Evolutionary conservation across 2,797 vertebrate species (phyloP).

Genomic region (Typhlichthys subterraneus): DNA sequence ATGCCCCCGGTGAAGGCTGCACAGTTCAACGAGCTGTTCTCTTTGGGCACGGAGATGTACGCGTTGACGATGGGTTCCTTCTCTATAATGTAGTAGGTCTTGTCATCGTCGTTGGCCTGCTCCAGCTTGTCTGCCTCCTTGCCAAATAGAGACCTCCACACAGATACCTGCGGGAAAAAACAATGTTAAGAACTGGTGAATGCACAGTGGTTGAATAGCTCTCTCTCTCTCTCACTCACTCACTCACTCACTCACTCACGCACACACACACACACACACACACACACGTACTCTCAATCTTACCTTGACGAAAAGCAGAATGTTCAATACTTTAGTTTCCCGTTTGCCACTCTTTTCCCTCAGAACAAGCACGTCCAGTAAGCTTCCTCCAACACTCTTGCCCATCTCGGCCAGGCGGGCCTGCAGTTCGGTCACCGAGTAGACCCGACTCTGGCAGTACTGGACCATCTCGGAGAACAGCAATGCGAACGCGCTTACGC

Average conservation of each 20-base stretch:
- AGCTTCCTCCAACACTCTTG: constrained; percentile 81
- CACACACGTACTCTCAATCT: too few species aligned
- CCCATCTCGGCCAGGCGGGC: constrained; percentile 83
- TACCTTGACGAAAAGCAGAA: constrained; percentile 88
- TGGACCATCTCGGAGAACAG: constrained; percentile 91
- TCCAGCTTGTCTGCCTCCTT: constrained; percentile 91
- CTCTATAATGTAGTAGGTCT: constrained; percentile 90
- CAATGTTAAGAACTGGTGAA: background rate
- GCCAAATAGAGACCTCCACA: constrained; percentile 86
- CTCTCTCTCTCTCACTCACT: background rate
- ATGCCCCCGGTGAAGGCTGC: constrained; percentile 87
- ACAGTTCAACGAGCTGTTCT: constrained; percentile 90
- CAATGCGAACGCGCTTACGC: constrained; percentile 85
- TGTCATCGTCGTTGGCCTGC: constrained; percentile 88
- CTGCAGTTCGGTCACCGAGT: constrained; percentile 88
- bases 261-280: too few species aligned
- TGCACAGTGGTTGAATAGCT: background rate
- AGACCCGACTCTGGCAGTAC: constrained; percentile 89
- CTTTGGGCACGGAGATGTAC: constrained; percentile 87
- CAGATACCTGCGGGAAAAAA: constrained; percentile 74
- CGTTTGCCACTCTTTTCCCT: constrained; percentile 83
- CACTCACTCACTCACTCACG: too few species aligned
- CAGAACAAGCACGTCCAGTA: constrained; percentile 85
- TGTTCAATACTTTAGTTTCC: constrained; percentile 85
- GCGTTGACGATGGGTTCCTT: constrained; percentile 86